Evolutionary conservation across 2,113 vertebrate genomes (phyloP), one percentile per base, ranked within the genome.

Genomic region (Daphoenositta chrysoptera): DNA sequence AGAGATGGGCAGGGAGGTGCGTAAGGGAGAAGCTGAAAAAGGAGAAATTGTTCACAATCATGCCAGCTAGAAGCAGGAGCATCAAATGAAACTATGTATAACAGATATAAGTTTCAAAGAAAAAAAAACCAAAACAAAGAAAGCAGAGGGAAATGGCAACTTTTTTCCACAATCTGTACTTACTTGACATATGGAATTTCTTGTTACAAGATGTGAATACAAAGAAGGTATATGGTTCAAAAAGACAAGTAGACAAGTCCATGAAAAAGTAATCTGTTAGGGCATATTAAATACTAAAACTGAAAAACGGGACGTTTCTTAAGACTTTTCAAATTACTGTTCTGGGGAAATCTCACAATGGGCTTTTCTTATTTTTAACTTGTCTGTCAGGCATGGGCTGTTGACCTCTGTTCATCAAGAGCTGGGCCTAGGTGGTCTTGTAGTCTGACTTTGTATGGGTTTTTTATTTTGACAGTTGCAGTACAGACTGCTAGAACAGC

Each of bases 71-170:
- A 70, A 93, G 17, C 13, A 69, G 40, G 17, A 82, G 12, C 24
- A 75, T 93, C 23, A 87, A 63, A 37, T 83, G 37, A 80, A 73
- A 30, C 15, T 60, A n/a, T n/a, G n/a, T n/a, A n/a, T n/a, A 60
- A 63, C 19, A 83, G 23, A 19, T 63, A 50, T 0, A 48, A 65
- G 12, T 51, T 61, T 83, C 27, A 53, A 86, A 86, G 37, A 1
- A 35, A 9, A 28, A 51, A 53, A 56, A 20, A 2, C 8, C 22
- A 86, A 39, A 20, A 2, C 8, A 24, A 86, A 39, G 7, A 6
- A 9, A 9, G 17, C 3, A 1, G 5, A 5, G 3, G 8, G 6
- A 6, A 11, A 16, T 15, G 13, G 12, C 6, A 5, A 3, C 35
- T 33, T 68, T 90, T 71, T 70, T 42, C 30, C 48, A 35, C 12